Evolutionary conservation across 2,797 vertebrate genomes (phyloP), one percentile per base, ranked within the genome.

Genomic region (Pangasius mekongensis): DNA sequence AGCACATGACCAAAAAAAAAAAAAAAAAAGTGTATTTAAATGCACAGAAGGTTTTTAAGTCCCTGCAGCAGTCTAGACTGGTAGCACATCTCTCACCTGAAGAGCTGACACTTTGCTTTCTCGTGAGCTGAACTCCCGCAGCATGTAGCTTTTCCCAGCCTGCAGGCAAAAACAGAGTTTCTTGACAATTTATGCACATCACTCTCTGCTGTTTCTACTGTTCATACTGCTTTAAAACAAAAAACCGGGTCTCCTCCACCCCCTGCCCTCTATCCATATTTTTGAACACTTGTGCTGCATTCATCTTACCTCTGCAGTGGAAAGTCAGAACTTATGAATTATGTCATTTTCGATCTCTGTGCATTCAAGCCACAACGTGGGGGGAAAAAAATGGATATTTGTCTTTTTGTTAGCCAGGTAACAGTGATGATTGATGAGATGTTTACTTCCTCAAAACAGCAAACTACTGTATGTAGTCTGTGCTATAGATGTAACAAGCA

Each of bases 121-220:
- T 86, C 97, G 96, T 18, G 96, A 98, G 43, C 97, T 99, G 94
- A 99, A 99, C 93, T 99, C 98, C 91, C 98, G 94, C 62, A 99
- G 93, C 95, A 99, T 97, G 93, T 97, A 98, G 71, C 95, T 92
- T 89, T 96, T 97, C 90, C 97, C 97, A 83, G 97, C 97, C 98
- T 99, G 92, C 86, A 88, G 91, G 86, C 80, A 91, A 89, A 94
- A 90, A 67, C 6, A 33, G 16, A 43, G 13, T 24, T 60, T 39
- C 18, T n/a, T 43, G 24, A 52, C 5, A 5, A 76, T 76, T 49
- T 14, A 8, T 80, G n/a, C 30, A 80, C 30, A 24, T 2, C 30
- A 58, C 30, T 27, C 14, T 27, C 27, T 39, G 24, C 10, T 81
- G 18, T 58, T 81, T 36, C 52, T 20, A 20, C 9, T 6, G 30